These are phyloP conservation scores for Tetragonisca angustula DNA, from an alignment of 2,888 invertebrate genomes.

Conservation along the genomic window DNA sequence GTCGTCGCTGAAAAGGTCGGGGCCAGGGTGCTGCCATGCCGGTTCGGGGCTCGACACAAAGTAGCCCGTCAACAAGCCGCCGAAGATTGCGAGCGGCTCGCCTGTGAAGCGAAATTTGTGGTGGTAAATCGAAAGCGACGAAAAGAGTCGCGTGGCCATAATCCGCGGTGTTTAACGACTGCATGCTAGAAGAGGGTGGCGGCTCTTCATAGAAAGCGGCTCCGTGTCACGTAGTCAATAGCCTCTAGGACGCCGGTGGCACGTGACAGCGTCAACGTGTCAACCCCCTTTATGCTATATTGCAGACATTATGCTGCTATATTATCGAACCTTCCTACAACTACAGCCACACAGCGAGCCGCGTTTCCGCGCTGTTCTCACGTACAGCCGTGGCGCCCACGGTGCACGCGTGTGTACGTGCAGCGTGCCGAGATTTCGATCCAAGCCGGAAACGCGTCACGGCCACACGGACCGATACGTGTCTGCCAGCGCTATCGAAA, in stretches of 20 bases:
- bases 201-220: constrained; percentile 55
- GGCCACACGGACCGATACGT: constrained; percentile 55
- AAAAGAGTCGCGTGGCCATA: constrained; percentile 16
- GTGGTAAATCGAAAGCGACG: constrained; percentile 29
- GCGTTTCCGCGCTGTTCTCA: constrained; percentile 56
- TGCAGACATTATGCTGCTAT: constrained; percentile 71
- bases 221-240: constrained; percentile 71
- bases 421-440: constrained; percentile 39
- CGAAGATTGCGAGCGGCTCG: constrained; percentile 41
- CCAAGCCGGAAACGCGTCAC: constrained; percentile 66
- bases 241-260: constrained; percentile 70
- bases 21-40: neutral
- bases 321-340: constrained; percentile 68
- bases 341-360: constrained; percentile 51
- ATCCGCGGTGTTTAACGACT: constrained; percentile 64
- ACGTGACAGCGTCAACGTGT: constrained; percentile 74
- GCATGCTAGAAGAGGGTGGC: constrained; percentile 47
- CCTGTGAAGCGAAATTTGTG: constrained; percentile 36
- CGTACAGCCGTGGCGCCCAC: neutral
- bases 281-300: constrained; percentile 74
- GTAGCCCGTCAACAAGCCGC: constrained; percentile 17
- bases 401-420: constrained; percentile 10
- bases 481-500: constrained; percentile 50
- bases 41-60: constrained; percentile 4
- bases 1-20: neutral